These are phyloP conservation scores for Heliconius hortense DNA, from an alignment of 2,888 invertebrate species.

Conservation along the genomic window DNA sequence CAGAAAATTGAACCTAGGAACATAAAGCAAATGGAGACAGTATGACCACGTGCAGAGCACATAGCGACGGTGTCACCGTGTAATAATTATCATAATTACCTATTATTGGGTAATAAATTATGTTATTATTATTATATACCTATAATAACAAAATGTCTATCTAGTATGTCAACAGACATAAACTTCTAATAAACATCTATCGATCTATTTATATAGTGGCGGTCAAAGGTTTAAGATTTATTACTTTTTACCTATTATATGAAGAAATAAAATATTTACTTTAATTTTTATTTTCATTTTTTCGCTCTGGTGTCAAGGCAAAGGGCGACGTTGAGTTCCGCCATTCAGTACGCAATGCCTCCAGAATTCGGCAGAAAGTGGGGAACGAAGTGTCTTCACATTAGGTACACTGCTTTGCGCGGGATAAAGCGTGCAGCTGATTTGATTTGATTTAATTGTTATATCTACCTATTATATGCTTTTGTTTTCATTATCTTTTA, in stretches of 20 bases:
- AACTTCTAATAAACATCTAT: not conserved
- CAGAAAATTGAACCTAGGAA: not conserved
- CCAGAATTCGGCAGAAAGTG: too few species aligned
- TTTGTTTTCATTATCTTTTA: too few species aligned
- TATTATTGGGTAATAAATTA: constrained; percentile 5
- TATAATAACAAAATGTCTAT: not conserved
- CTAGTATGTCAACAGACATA: constrained; percentile 1
- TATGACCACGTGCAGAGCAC: not conserved
- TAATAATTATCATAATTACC: constrained; percentile 8
- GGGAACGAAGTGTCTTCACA: too few species aligned
- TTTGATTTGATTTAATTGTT: too few species aligned
- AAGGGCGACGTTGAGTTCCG: too few species aligned
- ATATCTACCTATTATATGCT: too few species aligned
- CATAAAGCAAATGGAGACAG: not conserved
- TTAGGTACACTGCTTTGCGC: too few species aligned
- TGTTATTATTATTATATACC: not conserved
- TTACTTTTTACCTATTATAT: not conserved
- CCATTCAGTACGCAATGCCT: too few species aligned
- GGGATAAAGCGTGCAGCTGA: too few species aligned
- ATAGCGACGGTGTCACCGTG: not conserved
- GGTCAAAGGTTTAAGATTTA: not conserved
- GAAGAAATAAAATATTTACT: too few species aligned
- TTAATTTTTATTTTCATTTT: too few species aligned
- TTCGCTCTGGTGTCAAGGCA: too few species aligned
- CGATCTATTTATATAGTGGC: not conserved